Conservation (phyloP, 2,113 vertebrate species). For the Vulpes lagopus region DNA sequence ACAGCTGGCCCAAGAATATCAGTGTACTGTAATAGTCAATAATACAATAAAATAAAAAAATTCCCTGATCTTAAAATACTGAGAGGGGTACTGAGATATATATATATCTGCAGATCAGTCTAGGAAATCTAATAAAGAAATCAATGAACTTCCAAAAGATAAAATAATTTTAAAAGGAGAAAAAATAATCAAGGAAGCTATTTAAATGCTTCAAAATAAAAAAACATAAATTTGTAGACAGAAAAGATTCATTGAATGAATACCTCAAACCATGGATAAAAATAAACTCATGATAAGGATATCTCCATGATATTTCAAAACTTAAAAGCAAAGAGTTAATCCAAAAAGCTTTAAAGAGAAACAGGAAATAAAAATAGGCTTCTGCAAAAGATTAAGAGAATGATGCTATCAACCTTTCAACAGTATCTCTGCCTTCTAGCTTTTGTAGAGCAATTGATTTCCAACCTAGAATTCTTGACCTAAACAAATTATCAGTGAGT, state of each 20-base stretch:
- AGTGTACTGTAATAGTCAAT: background rate
- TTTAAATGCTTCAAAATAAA: background rate
- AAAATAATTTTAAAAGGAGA: background rate
- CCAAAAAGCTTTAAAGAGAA: background rate
- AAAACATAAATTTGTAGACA: background rate
- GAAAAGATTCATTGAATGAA: background rate
- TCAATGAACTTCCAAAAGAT: background rate
- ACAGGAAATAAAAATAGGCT: background rate
- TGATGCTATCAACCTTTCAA: background rate
- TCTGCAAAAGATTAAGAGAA: background rate
- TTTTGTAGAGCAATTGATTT: background rate
- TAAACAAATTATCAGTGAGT: constrained; percentile 10
- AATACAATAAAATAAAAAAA: background rate
- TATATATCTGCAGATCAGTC: background rate
- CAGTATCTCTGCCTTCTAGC: background rate
- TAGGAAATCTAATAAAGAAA: background rate
- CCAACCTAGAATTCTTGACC: background rate
- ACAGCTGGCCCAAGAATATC: background rate
- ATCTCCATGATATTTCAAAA: background rate
- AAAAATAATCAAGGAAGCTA: background rate
- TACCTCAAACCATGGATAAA: background rate
- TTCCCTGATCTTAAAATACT: background rate
- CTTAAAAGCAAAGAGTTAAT: background rate
- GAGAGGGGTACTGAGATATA: background rate
- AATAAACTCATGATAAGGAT: background rate